Percentiles rank a stretch among this genome's conserved stretches.
Evolutionary conservation across 2,113 vertebrate species (phyloP).

Genomic region (Anoura caudifer): DNA sequence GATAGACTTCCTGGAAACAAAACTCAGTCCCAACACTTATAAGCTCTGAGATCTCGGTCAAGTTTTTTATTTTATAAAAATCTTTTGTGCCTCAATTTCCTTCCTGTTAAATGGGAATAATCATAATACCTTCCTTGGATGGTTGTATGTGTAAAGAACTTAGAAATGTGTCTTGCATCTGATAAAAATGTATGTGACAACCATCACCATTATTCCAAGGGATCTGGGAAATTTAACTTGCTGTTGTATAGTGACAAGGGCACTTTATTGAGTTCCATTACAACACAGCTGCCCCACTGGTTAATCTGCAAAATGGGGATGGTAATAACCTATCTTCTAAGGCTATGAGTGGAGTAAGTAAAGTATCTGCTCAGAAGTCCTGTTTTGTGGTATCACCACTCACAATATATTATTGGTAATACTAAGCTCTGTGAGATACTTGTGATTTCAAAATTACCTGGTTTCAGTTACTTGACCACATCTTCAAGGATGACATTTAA

Average conservation of each 20-base stretch:
- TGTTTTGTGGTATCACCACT: constrained; percentile 5
- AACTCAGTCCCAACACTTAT: neutral
- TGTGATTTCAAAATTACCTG: constrained; percentile 68
- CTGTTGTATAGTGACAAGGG: neutral
- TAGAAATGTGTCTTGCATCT: neutral
- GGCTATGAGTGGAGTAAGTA: neutral
- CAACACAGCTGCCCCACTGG: neutral
- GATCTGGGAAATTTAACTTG: constrained; percentile 3
- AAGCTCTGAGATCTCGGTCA: constrained; percentile 5
- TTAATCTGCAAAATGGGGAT: constrained; percentile 1
- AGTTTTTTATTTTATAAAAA: neutral
- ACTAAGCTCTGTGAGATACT: neutral
- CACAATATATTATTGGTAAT: neutral
- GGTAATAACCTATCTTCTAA: neutral
- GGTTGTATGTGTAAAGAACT: neutral
- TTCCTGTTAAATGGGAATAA: constrained; percentile 14
- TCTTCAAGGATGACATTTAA: constrained; percentile 54
- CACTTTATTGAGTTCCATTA: neutral
- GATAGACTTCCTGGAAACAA: neutral
- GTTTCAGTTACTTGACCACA: constrained; percentile 50
- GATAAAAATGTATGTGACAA: neutral
- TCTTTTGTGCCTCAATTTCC: constrained; percentile 24
- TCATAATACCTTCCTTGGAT: neutral
- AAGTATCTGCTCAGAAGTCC: neutral
- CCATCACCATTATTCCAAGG: neutral